Percentiles rank a stretch among this genome's conserved stretches.
Conservation (phyloP, 1,140 invertebrate genomes). For the Neomicropteryx cornuta region DNA sequence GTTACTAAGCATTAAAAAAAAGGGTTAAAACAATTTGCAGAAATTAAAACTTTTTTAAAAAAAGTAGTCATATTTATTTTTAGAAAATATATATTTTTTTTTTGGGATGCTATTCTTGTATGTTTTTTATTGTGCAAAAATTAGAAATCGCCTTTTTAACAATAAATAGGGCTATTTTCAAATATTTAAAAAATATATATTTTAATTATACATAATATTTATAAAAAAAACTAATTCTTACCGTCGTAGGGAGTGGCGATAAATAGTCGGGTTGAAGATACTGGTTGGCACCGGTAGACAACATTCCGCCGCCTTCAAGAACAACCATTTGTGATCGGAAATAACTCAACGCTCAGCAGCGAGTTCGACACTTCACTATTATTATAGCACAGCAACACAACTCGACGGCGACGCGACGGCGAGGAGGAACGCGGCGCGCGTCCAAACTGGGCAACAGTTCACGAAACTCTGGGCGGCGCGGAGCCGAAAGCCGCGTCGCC, state of each 20-base stretch:
- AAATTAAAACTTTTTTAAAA: too few relatives aligned
- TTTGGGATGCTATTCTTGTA: too few relatives aligned
- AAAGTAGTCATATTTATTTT: too few relatives aligned
- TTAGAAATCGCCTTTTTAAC: not conserved
- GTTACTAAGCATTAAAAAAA: not conserved
- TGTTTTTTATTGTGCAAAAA: constrained; percentile 6
- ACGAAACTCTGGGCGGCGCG: constrained; percentile 31
- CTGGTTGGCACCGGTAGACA: constrained; percentile 81
- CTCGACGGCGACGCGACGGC: constrained; percentile 24
- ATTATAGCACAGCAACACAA: constrained; percentile 26
- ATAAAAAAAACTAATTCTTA: constrained; percentile 45
- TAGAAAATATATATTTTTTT: too few relatives aligned
- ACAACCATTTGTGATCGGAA: constrained; percentile 68
- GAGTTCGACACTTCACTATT: too few relatives aligned
- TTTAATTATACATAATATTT: constrained; percentile 8
- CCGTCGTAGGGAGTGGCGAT: constrained; percentile 81
- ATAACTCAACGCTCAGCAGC: too few relatives aligned
- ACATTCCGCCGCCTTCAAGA: constrained; percentile 81
- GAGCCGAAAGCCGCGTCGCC: constrained; percentile 26
- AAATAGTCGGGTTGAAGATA: constrained; percentile 90
- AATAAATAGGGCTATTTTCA: constrained; percentile 2
- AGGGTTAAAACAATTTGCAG: constrained; percentile 5
- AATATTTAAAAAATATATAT: too few relatives aligned
- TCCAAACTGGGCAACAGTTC: constrained; percentile 23
- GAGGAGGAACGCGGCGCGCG: constrained; percentile 20